Evolutionary conservation across 2,888 invertebrate genomes (phyloP).

Genomic region (Ormyrus labotus): DNA sequence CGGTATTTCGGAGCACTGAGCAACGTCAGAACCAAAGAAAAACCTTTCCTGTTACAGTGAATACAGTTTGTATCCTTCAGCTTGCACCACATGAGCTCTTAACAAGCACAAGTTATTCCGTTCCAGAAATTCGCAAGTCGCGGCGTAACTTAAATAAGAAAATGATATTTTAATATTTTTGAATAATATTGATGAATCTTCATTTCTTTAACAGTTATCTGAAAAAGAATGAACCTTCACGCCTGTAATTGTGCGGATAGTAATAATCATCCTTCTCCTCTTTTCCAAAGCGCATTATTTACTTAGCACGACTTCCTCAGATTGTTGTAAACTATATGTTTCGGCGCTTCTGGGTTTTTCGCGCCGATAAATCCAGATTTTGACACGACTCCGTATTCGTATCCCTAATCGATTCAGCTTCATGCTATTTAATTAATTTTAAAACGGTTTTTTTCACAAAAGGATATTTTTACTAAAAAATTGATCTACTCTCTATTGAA

Average conservation of each 20-base stretch:
- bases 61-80: slow-evolving; percentile 40
- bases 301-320: neutral
- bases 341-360: neutral
- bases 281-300: slow-evolving; percentile 10
- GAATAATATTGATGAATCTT: neutral
- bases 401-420: slow-evolving; percentile 5
- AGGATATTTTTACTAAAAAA: no score
- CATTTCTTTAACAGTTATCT: slow-evolving; percentile 21
- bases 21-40: slow-evolving; percentile 49
- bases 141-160: slow-evolving; percentile 32
- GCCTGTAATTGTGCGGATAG: neutral
- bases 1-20: slow-evolving; percentile 54
- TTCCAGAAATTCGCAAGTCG: slow-evolving; percentile 39
- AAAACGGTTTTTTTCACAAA: no score
- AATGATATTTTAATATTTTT: neutral
- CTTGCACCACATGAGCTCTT: slow-evolving; percentile 53
- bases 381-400: neutral
- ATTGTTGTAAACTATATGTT: neutral
- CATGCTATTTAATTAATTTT: neutral
- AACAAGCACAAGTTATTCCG: slow-evolving; percentile 36
- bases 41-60: neutral
- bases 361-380: neutral
- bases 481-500: no score
- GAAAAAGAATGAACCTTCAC: slow-evolving; percentile 47
- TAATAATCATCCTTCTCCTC: neutral